Evolutionary conservation across 2,888 invertebrate species (phyloP).

Genomic region (Stegana nigrithorax): DNA sequence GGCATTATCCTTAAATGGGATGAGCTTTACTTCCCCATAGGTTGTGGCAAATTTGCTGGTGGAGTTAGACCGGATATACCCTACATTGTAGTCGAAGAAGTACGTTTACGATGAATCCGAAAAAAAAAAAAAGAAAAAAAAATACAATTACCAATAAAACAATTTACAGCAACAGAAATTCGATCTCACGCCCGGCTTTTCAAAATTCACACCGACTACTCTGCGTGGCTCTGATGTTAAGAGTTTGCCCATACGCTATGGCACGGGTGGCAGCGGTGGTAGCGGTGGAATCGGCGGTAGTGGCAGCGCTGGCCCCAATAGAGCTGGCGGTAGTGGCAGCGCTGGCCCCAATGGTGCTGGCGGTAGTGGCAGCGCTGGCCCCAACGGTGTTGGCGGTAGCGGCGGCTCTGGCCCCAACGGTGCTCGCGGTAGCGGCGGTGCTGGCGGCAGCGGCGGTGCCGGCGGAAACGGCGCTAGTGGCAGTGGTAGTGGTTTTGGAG

Average conservation of each 20-base stretch:
- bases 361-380: too few relatives aligned
- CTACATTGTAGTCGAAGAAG: slow-evolving; percentile 50
- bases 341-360: too few relatives aligned
- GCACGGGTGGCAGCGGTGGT: slow-evolving; percentile 28
- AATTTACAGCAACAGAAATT: slow-evolving; percentile 29
- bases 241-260: slow-evolving; percentile 47
- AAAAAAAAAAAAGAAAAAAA: not conserved
- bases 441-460: too few relatives aligned
- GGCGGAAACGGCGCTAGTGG: too few relatives aligned
- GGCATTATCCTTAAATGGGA: slow-evolving; percentile 76
- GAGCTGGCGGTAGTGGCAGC: too few relatives aligned
- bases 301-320: too few relatives aligned
- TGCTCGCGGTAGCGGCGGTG: too few relatives aligned
- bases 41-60: slow-evolving; percentile 73
- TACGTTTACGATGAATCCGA: slow-evolving; percentile 35
- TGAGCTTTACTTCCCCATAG: slow-evolving; percentile 79
- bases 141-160: slow-evolving; percentile 7
- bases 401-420: too few relatives aligned
- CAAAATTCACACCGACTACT: slow-evolving; percentile 26
- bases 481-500: too few relatives aligned
- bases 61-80: slow-evolving; percentile 64
- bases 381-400: too few relatives aligned
- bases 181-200: slow-evolving; percentile 32
- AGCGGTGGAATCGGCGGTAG: too few relatives aligned
- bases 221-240: slow-evolving; percentile 48